phyloP scores from a whole-genome alignment of 2,113 vertebrate species.

The Nanger granti region DNA sequence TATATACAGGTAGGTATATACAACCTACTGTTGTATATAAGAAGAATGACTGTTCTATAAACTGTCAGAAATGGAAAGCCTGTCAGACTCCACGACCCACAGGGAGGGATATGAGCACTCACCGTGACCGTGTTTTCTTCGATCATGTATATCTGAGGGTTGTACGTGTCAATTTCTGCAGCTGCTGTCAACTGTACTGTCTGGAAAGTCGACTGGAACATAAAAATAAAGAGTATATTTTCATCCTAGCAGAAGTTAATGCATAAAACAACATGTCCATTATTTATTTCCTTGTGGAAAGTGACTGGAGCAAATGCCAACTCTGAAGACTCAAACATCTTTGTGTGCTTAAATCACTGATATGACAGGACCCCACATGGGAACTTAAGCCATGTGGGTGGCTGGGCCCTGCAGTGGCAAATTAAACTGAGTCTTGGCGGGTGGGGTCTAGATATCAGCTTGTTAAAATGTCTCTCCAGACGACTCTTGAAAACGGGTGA shows the following conservation, averaged over 20 bases:
- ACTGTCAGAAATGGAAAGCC: background rate
- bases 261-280: background rate
- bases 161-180: slow-evolving; percentile 80
- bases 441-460: background rate
- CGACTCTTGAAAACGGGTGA: background rate
- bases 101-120: slow-evolving; percentile 28
- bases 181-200: slow-evolving; percentile 78
- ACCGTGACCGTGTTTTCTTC: slow-evolving; percentile 82
- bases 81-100: fast-evolving
- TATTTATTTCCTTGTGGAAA: background rate
- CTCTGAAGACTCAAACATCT: background rate
- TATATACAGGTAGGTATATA: background rate
- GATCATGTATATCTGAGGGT: slow-evolving; percentile 84
- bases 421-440: background rate
- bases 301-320: background rate
- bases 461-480: background rate
- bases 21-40: too few species aligned
- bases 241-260: background rate
- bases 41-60: background rate
- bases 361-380: background rate
- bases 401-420: too few species aligned
- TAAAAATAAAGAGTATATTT: slow-evolving; percentile 20
- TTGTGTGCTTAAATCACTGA: background rate
- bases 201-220: slow-evolving; percentile 86
- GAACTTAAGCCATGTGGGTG: background rate